Evolutionary conservation across 2,888 invertebrate species (phyloP).

Genomic region (Erebia palarica): DNA sequence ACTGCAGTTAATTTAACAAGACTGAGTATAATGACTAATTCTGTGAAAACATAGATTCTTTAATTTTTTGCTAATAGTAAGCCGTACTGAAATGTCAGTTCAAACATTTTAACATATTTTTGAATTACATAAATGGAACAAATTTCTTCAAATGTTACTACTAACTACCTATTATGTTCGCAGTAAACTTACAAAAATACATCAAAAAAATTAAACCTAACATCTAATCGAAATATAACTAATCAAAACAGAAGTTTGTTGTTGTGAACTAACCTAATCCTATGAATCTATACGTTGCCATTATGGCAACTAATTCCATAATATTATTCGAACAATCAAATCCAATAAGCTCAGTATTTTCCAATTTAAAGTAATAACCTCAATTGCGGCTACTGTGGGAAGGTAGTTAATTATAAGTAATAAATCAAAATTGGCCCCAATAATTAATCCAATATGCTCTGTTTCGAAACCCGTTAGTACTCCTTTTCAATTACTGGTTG

Average conservation of each 20-base stretch:
- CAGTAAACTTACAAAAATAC: no score
- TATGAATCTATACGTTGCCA: neutral
- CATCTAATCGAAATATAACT: neutral
- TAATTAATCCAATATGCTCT: constrained; percentile 23
- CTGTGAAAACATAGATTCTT: neutral
- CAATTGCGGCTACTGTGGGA: constrained; percentile 19
- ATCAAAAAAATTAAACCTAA: no score
- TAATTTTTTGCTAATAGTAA: neutral
- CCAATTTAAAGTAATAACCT: constrained; percentile 29
- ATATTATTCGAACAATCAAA: constrained; percentile 20
- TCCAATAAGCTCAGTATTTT: constrained; percentile 18
- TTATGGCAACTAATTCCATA: neutral
- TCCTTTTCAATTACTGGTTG: constrained; percentile 28
- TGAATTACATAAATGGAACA: no score
- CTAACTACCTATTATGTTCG: no score
- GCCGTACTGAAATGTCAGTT: neutral
- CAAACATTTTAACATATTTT: neutral
- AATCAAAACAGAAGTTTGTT: neutral
- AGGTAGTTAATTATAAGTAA: constrained; percentile 35
- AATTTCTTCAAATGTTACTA: no score
- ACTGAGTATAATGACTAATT: constrained; percentile 21
- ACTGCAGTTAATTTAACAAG: constrained; percentile 37
- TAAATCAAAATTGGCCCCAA: constrained; percentile 35
- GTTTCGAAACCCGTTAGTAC: constrained; percentile 22
- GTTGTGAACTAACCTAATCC: neutral